phyloP scores from a whole-genome alignment of 1,140 invertebrate genomes.

The Drosophila funebris region DNA sequence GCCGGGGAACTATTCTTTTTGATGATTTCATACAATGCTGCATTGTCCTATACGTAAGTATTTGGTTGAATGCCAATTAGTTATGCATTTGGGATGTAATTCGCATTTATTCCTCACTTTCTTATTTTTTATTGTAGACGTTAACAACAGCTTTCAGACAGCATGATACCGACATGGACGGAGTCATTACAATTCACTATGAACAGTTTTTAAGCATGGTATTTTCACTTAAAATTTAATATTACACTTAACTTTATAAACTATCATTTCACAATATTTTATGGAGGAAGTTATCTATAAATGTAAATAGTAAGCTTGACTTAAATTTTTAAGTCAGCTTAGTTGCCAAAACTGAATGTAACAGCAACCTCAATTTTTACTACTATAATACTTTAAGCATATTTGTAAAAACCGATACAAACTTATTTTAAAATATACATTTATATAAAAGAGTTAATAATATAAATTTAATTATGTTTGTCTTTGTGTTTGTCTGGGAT shows the following conservation, averaged over 20 bases:
- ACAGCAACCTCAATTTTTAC: neutral
- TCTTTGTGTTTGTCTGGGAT: no score
- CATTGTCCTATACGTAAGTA: constrained; percentile 95
- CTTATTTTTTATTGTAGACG: constrained; percentile 86
- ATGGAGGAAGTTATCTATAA: constrained; percentile 7
- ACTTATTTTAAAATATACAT: neutral
- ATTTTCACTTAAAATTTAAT: constrained; percentile 94
- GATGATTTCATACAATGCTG: constrained; percentile 99
- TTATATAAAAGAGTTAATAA: neutral
- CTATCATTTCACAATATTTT: neutral
- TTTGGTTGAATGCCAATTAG: neutral
- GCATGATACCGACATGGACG: constrained; percentile 96
- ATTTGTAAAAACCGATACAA: neutral
- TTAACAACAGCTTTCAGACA: constrained; percentile 94
- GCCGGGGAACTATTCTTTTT: constrained; percentile 96
- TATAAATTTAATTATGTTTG: constrained; percentile 5
- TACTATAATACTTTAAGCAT: neutral
- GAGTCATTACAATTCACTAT: constrained; percentile 97
- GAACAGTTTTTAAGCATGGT: constrained; percentile 99
- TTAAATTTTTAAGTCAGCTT: neutral
- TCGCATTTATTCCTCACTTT: neutral
- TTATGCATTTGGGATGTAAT: constrained; percentile 11
- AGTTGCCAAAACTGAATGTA: constrained; percentile 5
- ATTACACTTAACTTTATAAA: neutral
- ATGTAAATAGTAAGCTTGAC: constrained; percentile 21